These are phyloP conservation scores for Andrena flavipes DNA, from an alignment of 2,888 invertebrate species.

Conservation along the genomic window DNA sequence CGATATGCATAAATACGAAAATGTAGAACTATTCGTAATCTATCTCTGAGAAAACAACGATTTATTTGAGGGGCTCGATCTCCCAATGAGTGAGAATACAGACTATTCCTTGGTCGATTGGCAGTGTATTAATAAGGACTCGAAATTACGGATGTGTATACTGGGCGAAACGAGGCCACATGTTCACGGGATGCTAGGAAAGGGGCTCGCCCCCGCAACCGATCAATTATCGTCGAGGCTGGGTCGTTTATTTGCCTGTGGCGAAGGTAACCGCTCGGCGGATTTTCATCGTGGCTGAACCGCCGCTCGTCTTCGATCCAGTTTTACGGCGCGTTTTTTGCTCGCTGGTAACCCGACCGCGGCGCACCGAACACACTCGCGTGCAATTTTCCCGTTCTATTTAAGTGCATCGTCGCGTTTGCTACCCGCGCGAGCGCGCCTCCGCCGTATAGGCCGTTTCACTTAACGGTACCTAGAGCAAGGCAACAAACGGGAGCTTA, in stretches of 20 bases:
- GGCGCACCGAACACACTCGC: conserved; percentile 16
- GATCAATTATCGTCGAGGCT: conserved; percentile 42
- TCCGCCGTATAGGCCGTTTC: conserved; percentile 22
- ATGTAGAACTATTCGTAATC: too few species aligned
- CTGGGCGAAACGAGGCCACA: neutral
- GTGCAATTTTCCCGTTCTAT: conserved; percentile 42
- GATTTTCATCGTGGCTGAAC: conserved; percentile 41
- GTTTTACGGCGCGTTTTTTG: conserved; percentile 30
- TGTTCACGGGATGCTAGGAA: conserved; percentile 11
- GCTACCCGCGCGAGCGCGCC: conserved; percentile 9
- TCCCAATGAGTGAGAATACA: too few species aligned
- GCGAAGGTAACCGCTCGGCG: conserved; percentile 32
- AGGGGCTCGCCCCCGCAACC: conserved; percentile 27
- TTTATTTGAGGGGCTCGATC: too few species aligned
- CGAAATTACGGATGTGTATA: neutral
- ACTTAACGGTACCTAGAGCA: neutral
- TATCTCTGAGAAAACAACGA: too few species aligned
- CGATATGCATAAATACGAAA: too few species aligned
- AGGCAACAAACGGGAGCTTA: conserved; percentile 13
- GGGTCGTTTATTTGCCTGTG: conserved; percentile 29
- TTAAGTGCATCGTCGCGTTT: conserved; percentile 39
- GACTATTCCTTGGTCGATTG: too few species aligned
- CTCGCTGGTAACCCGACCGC: conserved; percentile 19
- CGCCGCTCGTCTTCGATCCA: conserved; percentile 36
- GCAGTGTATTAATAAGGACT: neutral